Evolutionary conservation across 1,140 invertebrate species (phyloP), one percentile per base, ranked within the genome.

Genomic region (Drosophila lacertosa): DNA sequence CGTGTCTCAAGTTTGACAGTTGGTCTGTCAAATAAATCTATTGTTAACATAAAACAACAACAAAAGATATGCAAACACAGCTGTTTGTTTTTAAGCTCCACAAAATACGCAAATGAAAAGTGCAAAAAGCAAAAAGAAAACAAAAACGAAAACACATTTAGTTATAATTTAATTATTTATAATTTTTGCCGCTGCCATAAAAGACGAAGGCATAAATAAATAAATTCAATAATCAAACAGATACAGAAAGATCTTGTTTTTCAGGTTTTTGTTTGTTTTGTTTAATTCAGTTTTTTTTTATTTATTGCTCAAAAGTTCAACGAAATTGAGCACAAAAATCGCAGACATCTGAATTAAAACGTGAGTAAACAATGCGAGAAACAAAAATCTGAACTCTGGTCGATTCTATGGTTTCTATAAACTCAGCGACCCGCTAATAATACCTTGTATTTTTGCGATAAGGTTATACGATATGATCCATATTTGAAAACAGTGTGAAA

Each of bases 281-380:
- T 83, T 55, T 37, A 53, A 45, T 71, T 86, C 80, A 74, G 55
- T 39, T 60, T 65, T 68, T 77, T 86, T 79, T 50, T 35, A 47
- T 65, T 69, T 77, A 50, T 63, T 29, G 22, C 69, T 44, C 53
- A 76, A 77, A 84, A 84, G 81, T 88, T 84, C 77, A 84, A 66
- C 50, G 29, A 77, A 84, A 77, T 70, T 69, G 45, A 37, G 79
- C 67, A 57, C 58, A 62, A 37, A 62, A 44, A 86, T 64, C 37
- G 39, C 50, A 74, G 50, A 76, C 64, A 71, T 57, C 32, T 60
- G 42, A 66, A n/a, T n/a, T n/a, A 69, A 69, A 63, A 64, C 37
- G 44, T 70, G 51, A 40, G 50, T 57, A 50, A 42, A 63, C 40
- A 69, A 44, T 48, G 44, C 7, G 33, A 47, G n/a, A 11, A 50